Base-by-base conservation (phyloP, 2,797 vertebrate genomes). In the Ammospiza maritima region DNA sequence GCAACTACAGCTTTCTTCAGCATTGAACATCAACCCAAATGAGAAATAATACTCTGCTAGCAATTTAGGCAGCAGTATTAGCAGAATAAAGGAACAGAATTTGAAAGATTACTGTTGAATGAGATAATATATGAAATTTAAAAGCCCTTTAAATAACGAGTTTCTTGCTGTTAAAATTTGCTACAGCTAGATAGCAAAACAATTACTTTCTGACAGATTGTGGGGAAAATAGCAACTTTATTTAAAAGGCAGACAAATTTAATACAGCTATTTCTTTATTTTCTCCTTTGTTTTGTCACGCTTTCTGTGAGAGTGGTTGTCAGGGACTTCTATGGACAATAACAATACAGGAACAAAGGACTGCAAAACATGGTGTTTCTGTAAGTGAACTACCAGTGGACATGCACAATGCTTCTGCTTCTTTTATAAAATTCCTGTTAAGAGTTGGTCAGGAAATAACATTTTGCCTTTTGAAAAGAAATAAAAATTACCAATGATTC, bases 111-210 rank as follows among this genome's bases (percentile, higher is more conserved):
- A 76, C 67, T 80, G 66, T 83, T 93, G 81, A 90, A 91, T 72
- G 89, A 96, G 89, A 96, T 96, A 95, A 96, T 95, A 95, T 88
- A 79, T 80, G 88, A 89, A 93, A 96, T 96, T 95, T 96, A 88
- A 95, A 95, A 96, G 89, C 44, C 71, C 85, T 91, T 96, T 94
- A 94, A 95, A 93, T 96, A 96, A 96, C 66, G 67, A 96, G 91
- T 81, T 96, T 82, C 92, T 95, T 91, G 79, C 92, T 93, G 94
- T 86, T 95, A 95, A 94, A 96, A 94, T 93, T 96, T 95, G 92
- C 84, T 85, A 82, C 58, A 89, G 92, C 64, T 83, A 94, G 88
- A 93, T 89, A 96, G 92, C 71, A 95, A 94, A 96, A 96, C 88
- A 96, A 97, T 97, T 93, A 96, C 67, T 95, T 93, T 89, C 54